Percentiles rank a stretch among this genome's conserved stretches.
These are phyloP conservation scores for Sceloporus undulatus DNA, from an alignment of 2,113 vertebrate species.

Conservation along the genomic window DNA sequence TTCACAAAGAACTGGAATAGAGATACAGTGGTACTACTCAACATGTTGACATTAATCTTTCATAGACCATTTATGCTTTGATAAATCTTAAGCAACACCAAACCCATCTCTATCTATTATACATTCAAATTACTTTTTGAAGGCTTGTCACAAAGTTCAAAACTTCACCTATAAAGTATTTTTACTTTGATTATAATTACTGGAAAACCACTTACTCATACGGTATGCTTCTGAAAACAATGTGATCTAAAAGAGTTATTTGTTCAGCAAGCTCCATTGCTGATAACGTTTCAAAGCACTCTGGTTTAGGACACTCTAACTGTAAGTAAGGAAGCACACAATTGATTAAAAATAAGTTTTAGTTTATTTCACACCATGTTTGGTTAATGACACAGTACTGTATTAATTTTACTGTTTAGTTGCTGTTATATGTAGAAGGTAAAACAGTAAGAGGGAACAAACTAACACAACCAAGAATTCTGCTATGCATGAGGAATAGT, in stretches of 20 bases:
- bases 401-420: not conserved
- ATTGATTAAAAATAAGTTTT: slow-evolving; percentile 18
- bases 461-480: not conserved
- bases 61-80: not conserved
- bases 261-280: slow-evolving; percentile 98
- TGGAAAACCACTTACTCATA: slow-evolving; percentile 89
- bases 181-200: slow-evolving; percentile 3
- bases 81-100: not conserved
- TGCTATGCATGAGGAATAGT: not conserved
- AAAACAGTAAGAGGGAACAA: not conserved
- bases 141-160: not conserved
- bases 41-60: slow-evolving; percentile 26
- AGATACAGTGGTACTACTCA: not conserved
- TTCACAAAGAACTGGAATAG: not conserved
- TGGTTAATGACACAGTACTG: not conserved
- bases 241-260: slow-evolving; percentile 94
- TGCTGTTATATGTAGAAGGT: not conserved
- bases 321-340: slow-evolving; percentile 67
- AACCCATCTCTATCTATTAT: not conserved
- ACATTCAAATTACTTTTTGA: not conserved
- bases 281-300: slow-evolving; percentile 93
- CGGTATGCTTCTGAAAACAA: slow-evolving; percentile 96
- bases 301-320: slow-evolving; percentile 87
- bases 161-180: not conserved
- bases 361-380: slow-evolving; percentile 8